Percentiles rank a stretch among this genome's conserved stretches.
phyloP scores from a whole-genome alignment of 35 echinoderm and acorn worm genomes.

The Strongylocentrotus purpuratus region DNA sequence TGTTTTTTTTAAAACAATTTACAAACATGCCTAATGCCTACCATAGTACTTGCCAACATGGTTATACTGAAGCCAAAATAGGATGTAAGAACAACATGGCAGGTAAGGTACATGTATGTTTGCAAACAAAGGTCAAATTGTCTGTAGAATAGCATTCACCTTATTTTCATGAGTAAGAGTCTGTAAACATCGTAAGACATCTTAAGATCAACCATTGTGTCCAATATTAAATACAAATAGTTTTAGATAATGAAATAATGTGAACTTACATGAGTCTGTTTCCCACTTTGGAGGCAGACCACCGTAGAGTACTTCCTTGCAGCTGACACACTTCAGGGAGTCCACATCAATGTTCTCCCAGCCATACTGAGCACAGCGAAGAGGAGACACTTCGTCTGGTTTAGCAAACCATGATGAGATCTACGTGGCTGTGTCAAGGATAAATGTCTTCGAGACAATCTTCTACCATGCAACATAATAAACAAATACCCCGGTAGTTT shows the following conservation, averaged over 20 bases:
- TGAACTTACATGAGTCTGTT: conserved; percentile 68
- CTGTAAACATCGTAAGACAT: too few relatives aligned
- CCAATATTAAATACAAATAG: not conserved
- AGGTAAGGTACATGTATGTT: too few relatives aligned
- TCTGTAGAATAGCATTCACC: too few relatives aligned
- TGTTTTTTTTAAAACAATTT: too few relatives aligned
- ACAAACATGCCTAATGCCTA: too few relatives aligned
- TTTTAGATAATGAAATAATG: not conserved
- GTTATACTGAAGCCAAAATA: too few relatives aligned
- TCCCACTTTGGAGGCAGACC: conserved; percentile 66
- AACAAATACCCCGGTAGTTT: too few relatives aligned
- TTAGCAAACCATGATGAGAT: conserved; percentile 83
- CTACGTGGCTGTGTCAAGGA: not conserved
- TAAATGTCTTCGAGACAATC: not conserved
- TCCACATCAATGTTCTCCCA: conserved; percentile 86
- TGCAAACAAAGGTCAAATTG: too few relatives aligned
- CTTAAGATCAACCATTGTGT: not conserved
- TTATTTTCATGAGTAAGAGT: too few relatives aligned
- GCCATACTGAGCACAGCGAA: conserved; percentile 82
- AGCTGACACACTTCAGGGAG: conserved; percentile 87
- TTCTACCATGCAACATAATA: not conserved
- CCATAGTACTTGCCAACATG: too few relatives aligned
- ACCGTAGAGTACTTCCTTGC: conserved; percentile 77
- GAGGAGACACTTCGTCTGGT: conserved; percentile 64
- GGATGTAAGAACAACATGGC: too few relatives aligned